These are phyloP conservation scores for Hirudinaria manillensis DNA, from an alignment of 2,888 invertebrate genomes.

Conservation along the genomic window DNA sequence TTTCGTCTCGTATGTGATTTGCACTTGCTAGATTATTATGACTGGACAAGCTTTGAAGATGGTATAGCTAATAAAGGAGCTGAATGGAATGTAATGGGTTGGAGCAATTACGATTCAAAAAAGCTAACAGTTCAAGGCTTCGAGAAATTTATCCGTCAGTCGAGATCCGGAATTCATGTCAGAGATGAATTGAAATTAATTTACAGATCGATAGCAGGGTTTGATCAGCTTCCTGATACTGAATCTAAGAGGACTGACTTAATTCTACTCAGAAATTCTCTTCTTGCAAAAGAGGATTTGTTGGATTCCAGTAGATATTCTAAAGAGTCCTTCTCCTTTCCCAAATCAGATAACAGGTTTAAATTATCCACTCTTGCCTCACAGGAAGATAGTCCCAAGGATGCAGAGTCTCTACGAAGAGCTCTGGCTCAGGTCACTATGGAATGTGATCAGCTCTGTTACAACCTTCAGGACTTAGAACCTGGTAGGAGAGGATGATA, in stretches of 20 bases:
- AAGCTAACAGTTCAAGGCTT: slow-evolving; percentile 12
- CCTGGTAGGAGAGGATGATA: background rate
- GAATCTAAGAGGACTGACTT: background rate
- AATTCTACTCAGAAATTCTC: background rate
- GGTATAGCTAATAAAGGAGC: background rate
- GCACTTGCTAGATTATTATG: slow-evolving; percentile 24
- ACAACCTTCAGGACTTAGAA: slow-evolving; percentile 29
- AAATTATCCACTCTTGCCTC: background rate
- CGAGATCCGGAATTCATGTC: slow-evolving; percentile 13
- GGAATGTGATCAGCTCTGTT: slow-evolving; percentile 32
- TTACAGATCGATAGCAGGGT: slow-evolving; percentile 8
- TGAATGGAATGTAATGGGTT: background rate
- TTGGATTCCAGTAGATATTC: background rate
- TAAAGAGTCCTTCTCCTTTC: background rate
- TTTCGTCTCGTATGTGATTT: slow-evolving; percentile 26
- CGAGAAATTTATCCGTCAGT: slow-evolving; percentile 15
- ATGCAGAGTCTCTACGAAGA: slow-evolving; percentile 23
- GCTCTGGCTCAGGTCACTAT: slow-evolving; percentile 29
- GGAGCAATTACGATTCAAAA: background rate
- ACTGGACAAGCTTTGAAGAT: slow-evolving; percentile 13
- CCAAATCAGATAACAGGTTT: background rate
- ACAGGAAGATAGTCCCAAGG: background rate
- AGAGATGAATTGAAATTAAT: slow-evolving; percentile 15
- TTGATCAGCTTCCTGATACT: background rate
- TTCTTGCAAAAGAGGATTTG: background rate